Percentiles rank a stretch among this genome's conserved stretches.
These are phyloP conservation scores for Troilus luridus DNA, from an alignment of 2,888 invertebrate genomes.

Conservation along the genomic window DNA sequence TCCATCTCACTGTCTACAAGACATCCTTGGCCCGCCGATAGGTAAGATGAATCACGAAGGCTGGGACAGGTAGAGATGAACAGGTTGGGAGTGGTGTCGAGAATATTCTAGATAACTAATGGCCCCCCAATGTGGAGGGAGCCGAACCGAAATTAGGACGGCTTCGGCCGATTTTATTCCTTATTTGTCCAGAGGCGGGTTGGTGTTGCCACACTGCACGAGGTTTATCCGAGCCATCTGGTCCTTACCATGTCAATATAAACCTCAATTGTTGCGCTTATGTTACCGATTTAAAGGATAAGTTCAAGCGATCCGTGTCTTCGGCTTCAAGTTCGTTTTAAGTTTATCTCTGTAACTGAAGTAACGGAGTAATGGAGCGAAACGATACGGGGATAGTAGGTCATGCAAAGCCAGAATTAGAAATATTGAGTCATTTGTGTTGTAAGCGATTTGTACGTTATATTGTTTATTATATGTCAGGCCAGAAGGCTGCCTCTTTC, in stretches of 20 bases:
- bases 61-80: background rate
- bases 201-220: background rate
- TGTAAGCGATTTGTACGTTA: background rate
- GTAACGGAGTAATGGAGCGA: background rate
- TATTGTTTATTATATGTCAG: background rate
- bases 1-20: background rate
- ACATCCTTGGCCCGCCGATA: background rate
- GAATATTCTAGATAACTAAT: slow-evolving; percentile 43
- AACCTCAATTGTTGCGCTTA: background rate
- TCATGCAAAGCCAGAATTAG: background rate
- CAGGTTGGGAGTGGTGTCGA: background rate
- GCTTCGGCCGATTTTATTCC: slow-evolving; percentile 12
- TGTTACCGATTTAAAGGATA: background rate
- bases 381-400: background rate
- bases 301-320: background rate
- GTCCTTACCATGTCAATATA: background rate
- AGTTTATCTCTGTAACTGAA: background rate
- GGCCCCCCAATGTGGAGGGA: background rate
- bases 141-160: background rate
- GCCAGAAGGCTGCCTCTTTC: background rate
- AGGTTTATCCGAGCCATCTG: slow-evolving; percentile 18
- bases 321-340: background rate
- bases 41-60: slow-evolving; percentile 1
- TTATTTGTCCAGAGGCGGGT: background rate
- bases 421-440: slow-evolving; percentile 17